Conservation (phyloP, 2,888 invertebrate species). For the Mamestra brassicae region DNA sequence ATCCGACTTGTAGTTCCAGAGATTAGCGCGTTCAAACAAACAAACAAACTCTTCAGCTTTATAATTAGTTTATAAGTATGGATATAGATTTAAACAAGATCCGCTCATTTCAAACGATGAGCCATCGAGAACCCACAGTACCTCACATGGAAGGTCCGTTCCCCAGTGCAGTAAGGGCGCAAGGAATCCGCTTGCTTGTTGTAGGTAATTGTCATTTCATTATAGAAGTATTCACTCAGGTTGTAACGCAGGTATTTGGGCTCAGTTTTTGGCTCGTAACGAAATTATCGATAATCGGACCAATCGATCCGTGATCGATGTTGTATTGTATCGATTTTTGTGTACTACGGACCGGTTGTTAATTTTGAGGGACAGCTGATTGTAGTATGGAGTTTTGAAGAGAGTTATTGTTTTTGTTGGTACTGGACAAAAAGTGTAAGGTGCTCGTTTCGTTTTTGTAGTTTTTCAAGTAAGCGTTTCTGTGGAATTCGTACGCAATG, state of each 20-base stretch:
- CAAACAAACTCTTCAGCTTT: too few relatives aligned
- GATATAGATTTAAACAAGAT: not conserved
- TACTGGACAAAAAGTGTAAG: slow-evolving; percentile 39
- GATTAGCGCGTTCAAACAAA: too few relatives aligned
- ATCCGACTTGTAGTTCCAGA: too few relatives aligned
- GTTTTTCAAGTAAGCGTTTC: slow-evolving; percentile 8
- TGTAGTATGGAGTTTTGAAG: slow-evolving; percentile 41
- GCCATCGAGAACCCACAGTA: slow-evolving; percentile 71
- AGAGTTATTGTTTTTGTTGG: slow-evolving; percentile 27
- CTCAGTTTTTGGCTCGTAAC: slow-evolving; percentile 81
- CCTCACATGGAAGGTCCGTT: slow-evolving; percentile 17
- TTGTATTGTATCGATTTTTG: slow-evolving; percentile 70
- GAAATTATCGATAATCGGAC: slow-evolving; percentile 88
- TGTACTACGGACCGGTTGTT: slow-evolving; percentile 57
- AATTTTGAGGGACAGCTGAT: slow-evolving; percentile 58
- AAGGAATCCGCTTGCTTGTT: slow-evolving; percentile 78
- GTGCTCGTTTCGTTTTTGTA: slow-evolving; percentile 32
- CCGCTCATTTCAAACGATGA: slow-evolving; percentile 6
- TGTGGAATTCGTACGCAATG: slow-evolving; percentile 27
- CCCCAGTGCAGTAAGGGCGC: slow-evolving; percentile 66
- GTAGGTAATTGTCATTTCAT: slow-evolving; percentile 90
- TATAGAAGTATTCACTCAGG: slow-evolving; percentile 86
- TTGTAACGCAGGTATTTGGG: slow-evolving; percentile 76
- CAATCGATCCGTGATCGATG: slow-evolving; percentile 84
- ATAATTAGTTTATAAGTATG: too few relatives aligned